Base-by-base conservation (phyloP, 92 coral and sea anemone genomes). In the Phenganax marumi region DNA sequence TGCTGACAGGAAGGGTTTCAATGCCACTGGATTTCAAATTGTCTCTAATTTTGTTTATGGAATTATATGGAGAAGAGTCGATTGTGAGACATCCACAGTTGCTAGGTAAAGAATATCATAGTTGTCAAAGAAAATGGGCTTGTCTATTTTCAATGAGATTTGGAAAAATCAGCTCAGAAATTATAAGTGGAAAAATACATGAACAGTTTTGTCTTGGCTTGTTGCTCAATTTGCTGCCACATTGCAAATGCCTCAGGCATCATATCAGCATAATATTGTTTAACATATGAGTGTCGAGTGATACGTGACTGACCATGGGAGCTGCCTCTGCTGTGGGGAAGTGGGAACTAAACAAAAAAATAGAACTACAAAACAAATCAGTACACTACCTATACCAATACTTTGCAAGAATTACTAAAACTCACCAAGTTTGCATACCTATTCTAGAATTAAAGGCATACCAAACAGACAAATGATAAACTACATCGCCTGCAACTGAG, bases 171-270 rank as follows among this genome's bases (percentile, higher is more conserved):
- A 7, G 8, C 24, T 11, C 10, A 62, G 10, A 62, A 13, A 19
- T 25, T 33, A 62, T 62, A 11, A 18, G 24, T 58, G 65, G 8
- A 58, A 58, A 70, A 49, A 0, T 77, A 77, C 82, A 51, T 54
- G 69, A 51, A 77, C 4, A 77, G 52, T 58, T 54, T 54, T 18
- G 13, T 53, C 51, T 77, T 58, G 17, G 82, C 65, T 5, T 24
- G 13, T 6, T 43, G 43, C 46, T 77, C 82, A 43, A 77, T 77
- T 58, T 77, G 43, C 19, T 51, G n/a, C 82, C 82, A 77, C 69
- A 53, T 10, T 23, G 17, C 82, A 57, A 77, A 77, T 23, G 82
- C 82, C 82, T 77, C 82, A 12, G 65, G 66, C 82, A 77, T 77
- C 82, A 77, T 77, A 12, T 54, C 66, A 1, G 68, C 82, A 24